Conservation (phyloP, 2,888 invertebrate species). For the Steromphala cineraria region DNA sequence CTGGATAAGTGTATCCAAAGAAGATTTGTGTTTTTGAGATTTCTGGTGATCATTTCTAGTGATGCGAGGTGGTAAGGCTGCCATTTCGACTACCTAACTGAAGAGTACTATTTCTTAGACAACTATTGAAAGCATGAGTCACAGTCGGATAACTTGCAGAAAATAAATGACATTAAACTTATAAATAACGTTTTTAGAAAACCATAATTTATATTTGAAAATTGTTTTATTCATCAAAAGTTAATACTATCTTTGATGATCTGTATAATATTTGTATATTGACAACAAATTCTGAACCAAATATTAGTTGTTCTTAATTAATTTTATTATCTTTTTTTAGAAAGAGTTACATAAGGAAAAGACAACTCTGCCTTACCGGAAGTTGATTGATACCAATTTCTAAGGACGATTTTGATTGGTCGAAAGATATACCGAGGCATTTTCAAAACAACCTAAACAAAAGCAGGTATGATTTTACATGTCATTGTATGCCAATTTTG, state of each 20-base stretch:
- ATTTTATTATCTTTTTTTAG: too few species aligned
- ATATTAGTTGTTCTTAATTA: too few species aligned
- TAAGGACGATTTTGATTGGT: not conserved
- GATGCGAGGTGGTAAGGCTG: constrained; percentile 39
- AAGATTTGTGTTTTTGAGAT: constrained; percentile 49
- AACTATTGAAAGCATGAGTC: not conserved
- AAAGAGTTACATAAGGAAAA: not conserved
- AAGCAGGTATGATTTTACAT: not conserved
- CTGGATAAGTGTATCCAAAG: constrained; percentile 88
- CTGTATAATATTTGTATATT: too few species aligned
- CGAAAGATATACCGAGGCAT: not conserved
- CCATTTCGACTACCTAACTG: constrained; percentile 12
- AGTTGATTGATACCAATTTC: not conserved
- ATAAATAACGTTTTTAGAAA: too few species aligned
- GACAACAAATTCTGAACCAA: too few species aligned
- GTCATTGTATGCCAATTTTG: too few species aligned
- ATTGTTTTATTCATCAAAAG: too few species aligned
- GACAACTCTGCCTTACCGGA: not conserved
- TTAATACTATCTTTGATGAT: too few species aligned
- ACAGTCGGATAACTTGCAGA: not conserved
- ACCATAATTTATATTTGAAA: too few species aligned
- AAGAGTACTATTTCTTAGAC: not conserved
- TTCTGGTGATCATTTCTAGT: constrained; percentile 45
- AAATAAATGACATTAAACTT: too few species aligned
- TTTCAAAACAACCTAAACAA: constrained; percentile 6